phyloP scores from a whole-genome alignment of 2,113 vertebrate genomes.

The Tichodroma muraria region DNA sequence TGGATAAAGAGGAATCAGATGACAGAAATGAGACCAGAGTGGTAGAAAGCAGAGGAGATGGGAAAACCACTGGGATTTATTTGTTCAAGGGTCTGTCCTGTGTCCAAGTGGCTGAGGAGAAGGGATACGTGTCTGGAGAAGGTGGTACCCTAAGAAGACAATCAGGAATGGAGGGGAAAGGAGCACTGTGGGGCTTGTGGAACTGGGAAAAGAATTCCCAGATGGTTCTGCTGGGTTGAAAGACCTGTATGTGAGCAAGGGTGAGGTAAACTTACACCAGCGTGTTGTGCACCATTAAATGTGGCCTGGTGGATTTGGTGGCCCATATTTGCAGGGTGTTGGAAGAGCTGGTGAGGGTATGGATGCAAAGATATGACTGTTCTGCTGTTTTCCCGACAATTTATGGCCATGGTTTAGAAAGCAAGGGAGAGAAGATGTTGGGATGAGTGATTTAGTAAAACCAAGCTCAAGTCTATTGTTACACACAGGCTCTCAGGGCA shows the following conservation, averaged over 20 bases:
- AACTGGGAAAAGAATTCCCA: background rate
- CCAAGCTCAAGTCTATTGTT: background rate
- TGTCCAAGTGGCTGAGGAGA: background rate
- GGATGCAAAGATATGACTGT: background rate
- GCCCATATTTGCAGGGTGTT: background rate
- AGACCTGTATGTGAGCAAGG: background rate
- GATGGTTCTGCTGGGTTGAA: background rate
- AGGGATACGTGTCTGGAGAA: background rate
- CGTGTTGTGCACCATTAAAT: background rate
- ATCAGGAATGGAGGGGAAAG: background rate
- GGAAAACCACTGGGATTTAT: background rate
- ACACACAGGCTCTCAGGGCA: background rate
- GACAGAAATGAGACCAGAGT: background rate
- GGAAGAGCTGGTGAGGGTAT: background rate
- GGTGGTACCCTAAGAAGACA: background rate
- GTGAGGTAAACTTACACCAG: background rate
- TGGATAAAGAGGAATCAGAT: constrained; percentile 38
- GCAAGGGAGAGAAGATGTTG: background rate
- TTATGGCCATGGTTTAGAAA: background rate
- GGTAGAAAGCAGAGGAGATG: background rate
- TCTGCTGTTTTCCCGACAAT: background rate
- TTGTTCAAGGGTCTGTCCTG: background rate
- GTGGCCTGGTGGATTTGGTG: background rate
- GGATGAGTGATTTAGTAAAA: background rate
- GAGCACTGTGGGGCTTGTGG: background rate